A percentile compares a stretch with the other conserved stretches of the same genome.
Conservation (phyloP, 2,113 vertebrate species). For the Promerops cafer region DNA sequence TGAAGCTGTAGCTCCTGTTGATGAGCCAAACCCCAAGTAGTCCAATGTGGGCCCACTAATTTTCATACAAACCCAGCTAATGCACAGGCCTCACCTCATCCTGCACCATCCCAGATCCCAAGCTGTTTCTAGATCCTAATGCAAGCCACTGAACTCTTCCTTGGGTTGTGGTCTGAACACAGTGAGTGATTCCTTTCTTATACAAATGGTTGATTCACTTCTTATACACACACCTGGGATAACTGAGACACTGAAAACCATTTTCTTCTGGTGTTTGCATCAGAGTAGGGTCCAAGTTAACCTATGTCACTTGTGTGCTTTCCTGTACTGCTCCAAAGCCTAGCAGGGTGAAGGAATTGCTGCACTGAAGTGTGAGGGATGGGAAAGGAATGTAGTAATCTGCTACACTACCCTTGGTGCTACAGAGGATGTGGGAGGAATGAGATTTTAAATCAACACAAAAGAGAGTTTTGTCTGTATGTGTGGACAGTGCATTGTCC, state of each 20-base stretch:
- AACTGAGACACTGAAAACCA: background rate
- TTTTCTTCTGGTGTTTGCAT: background rate
- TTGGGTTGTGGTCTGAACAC: background rate
- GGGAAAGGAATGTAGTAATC: background rate
- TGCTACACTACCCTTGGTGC: background rate
- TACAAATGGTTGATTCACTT: background rate
- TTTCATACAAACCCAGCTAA: background rate
- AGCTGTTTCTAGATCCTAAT: background rate
- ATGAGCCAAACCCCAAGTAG: background rate
- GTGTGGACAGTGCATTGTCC: background rate
- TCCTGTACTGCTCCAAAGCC: background rate
- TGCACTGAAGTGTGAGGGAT: background rate
- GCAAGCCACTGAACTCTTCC: background rate
- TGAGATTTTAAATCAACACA: background rate
- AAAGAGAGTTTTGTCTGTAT: background rate
- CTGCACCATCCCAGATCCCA: background rate
- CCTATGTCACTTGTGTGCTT: background rate
- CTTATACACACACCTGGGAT: background rate
- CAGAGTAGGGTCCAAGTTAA: background rate
- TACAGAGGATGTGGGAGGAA: background rate
- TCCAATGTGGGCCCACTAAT: background rate
- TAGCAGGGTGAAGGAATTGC: background rate
- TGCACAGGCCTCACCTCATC: background rate
- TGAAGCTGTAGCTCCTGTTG: background rate
- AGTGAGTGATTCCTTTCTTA: background rate